phyloP scores from a whole-genome alignment of 2,888 invertebrate species.

The Ophion costatus region DNA sequence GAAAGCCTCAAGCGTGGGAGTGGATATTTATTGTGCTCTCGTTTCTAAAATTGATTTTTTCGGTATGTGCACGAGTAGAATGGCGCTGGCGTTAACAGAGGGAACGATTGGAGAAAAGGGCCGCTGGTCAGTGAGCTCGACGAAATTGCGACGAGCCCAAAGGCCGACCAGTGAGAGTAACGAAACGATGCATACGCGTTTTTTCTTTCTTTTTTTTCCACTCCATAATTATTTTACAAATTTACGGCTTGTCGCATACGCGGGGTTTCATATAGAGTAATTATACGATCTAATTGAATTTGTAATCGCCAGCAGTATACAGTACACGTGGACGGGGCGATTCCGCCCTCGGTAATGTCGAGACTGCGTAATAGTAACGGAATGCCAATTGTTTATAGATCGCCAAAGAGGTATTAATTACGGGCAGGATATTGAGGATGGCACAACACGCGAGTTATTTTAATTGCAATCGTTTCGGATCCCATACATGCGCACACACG shows the following conservation, averaged over 20 bases:
- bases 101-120: not conserved
- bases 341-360: slow-evolving; percentile 4
- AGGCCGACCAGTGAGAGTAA: not conserved
- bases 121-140: not conserved
- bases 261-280: slow-evolving; percentile 16
- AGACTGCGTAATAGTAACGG: slow-evolving; percentile 7
- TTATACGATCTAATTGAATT: slow-evolving; percentile 48
- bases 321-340: not conserved
- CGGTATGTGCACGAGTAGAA: not conserved
- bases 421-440: not conserved
- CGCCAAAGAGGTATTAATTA: slow-evolving; percentile 55
- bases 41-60: not conserved
- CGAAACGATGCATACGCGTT: not conserved
- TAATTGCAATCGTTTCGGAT: slow-evolving; percentile 56
- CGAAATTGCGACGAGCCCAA: not conserved
- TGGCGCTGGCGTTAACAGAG: not conserved
- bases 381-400: slow-evolving; percentile 46
- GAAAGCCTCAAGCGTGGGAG: not conserved
- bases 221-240: not conserved
- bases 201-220: not conserved
- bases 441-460: slow-evolving; percentile 27
- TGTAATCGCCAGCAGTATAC: slow-evolving; percentile 8
- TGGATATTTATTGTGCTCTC: not conserved
- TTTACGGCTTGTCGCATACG: not conserved
- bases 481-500: not conserved